Evolutionary conservation across 2,888 invertebrate genomes (phyloP).

Genomic region (Phortica okadai): DNA sequence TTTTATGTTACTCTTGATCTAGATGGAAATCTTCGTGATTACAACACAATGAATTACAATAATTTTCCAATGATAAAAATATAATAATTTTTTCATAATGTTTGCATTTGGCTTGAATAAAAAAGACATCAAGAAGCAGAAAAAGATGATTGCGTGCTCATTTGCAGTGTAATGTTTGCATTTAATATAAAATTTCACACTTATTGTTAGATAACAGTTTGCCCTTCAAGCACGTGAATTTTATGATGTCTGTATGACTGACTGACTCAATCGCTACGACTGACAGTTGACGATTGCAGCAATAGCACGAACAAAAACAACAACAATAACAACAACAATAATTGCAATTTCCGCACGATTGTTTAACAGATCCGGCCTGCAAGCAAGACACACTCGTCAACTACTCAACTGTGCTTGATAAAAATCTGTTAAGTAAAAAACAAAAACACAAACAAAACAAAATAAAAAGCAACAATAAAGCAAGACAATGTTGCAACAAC

Average conservation of each 20-base stretch:
- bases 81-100: no score
- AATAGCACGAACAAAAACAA: conserved; percentile 26
- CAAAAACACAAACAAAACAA: conserved; percentile 38
- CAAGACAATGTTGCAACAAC: conserved; percentile 43
- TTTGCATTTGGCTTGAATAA: background rate
- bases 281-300: conserved; percentile 24
- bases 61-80: no score
- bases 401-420: conserved; percentile 48
- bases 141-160: conserved; percentile 1
- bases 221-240: conserved; percentile 27
- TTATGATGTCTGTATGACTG: conserved; percentile 1
- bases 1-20: no score
- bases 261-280: conserved; percentile 1
- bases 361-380: conserved; percentile 51
- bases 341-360: conserved; percentile 68
- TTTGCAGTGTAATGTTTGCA: background rate
- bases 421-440: conserved; percentile 53
- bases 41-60: no score
- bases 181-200: conserved; percentile 28
- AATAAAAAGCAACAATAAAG: conserved; percentile 24
- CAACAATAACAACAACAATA: conserved; percentile 58
- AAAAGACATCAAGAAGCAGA: background rate
- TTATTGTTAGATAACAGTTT: conserved; percentile 28
- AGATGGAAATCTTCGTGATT: no score
- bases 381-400: background rate